These are phyloP conservation scores for Drosophila paranaensis DNA, from an alignment of 2,888 invertebrate genomes.

Conservation along the genomic window DNA sequence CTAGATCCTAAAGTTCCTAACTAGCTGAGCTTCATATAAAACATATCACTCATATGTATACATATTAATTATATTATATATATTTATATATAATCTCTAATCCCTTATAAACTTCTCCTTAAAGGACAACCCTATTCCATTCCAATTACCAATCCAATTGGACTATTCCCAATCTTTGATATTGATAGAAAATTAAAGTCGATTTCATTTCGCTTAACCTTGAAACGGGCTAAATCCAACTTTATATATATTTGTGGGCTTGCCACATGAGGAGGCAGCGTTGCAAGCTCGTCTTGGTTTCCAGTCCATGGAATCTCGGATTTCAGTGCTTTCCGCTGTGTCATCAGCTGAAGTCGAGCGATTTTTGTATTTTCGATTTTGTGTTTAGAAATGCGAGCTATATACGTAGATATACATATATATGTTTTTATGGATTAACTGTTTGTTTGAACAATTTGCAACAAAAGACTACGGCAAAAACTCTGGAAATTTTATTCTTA, in stretches of 20 bases:
- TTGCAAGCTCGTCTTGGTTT: constrained; percentile 11
- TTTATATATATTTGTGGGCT: neutral
- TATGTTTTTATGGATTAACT: constrained; percentile 12
- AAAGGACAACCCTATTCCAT: too few relatives aligned
- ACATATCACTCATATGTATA: too few relatives aligned
- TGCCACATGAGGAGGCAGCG: constrained; percentile 6
- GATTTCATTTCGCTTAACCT: constrained; percentile 23
- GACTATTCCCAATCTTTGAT: neutral
- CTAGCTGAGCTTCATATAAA: too few relatives aligned
- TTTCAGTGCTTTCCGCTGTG: constrained; percentile 28
- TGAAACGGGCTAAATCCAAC: constrained; percentile 6
- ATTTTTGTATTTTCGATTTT: constrained; percentile 9
- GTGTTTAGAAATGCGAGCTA: constrained; percentile 37
- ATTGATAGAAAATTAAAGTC: neutral
- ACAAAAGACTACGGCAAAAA: constrained; percentile 5
- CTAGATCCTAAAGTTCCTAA: too few relatives aligned
- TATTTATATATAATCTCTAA: too few relatives aligned
- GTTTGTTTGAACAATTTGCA: constrained; percentile 18
- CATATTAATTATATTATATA: too few relatives aligned
- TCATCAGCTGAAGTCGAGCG: constrained; percentile 6
- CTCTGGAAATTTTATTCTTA: constrained; percentile 2
- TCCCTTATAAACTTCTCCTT: too few relatives aligned
- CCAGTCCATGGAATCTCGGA: constrained; percentile 5
- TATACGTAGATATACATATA: neutral
- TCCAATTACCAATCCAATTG: neutral